Evolutionary conservation across 2,888 invertebrate genomes (phyloP), one percentile per base, ranked within the genome.

Genomic region (Scaptomyza cyrtandrae): DNA sequence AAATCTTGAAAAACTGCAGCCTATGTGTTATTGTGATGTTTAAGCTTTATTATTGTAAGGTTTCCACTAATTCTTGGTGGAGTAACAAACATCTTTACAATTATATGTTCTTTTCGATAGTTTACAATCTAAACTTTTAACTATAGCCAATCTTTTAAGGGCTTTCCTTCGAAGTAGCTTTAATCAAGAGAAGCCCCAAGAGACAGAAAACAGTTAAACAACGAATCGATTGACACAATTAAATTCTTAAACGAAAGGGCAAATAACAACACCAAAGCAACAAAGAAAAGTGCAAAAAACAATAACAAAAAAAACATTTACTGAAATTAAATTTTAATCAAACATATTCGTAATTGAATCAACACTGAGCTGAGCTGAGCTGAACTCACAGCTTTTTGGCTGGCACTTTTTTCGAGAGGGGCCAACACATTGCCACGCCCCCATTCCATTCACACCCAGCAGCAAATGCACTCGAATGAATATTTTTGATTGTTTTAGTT

Each of bases 301-400:
- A n/a, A n/a, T n/a, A n/a, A 29, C 5, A 19, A 0, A 41, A 24
- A 41, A 58, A 62, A 54, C 44, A 31, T 13, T 43, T 13, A 58
- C 53, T 31, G 33, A 33, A 46, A 69, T 77, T 50, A 37, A 67
- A 68, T 56, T 64, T 68, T 41, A 68, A 80, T 72, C 60, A 69
- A 63, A 77, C 49, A 65, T 56, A 46, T 68, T 55, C 27, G 24
- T 68, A 82, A 81, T 78, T 70, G 74, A 75, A 71, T 70, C 75
- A 71, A 77, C 71, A 65, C 62, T 39, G 45, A 27, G 45, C 39
- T 46, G 58, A 67, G 50, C 29, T 29, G 29, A 33, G 33, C 10
- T 33, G 2, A 33, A 3, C 10, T 10, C 52, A 39, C 37, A 49
- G 52, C 49, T 55, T 59, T 59, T 31, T 52, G 48, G 19, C 19